These are phyloP conservation scores for Alces alces DNA, from an alignment of 2,113 vertebrate genomes.

Conservation along the genomic window DNA sequence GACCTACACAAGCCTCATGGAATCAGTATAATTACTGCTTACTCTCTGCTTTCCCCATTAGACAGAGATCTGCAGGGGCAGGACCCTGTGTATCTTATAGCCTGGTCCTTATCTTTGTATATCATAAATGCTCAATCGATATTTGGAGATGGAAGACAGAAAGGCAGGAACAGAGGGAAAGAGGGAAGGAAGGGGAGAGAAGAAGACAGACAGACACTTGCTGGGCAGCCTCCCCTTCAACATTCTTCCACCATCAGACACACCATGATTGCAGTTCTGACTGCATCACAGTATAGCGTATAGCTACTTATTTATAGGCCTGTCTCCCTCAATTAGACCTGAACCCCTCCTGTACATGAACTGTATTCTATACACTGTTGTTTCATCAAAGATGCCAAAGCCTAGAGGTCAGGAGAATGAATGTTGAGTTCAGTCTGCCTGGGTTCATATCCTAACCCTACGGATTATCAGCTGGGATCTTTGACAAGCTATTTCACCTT, in stretches of 20 bases:
- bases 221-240: background rate
- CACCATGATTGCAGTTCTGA: background rate
- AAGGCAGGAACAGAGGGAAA: background rate
- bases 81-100: background rate
- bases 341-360: background rate
- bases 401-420: background rate
- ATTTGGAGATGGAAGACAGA: background rate
- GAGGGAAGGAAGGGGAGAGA: background rate
- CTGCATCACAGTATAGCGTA: fast-evolving
- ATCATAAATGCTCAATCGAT: background rate
- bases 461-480: background rate
- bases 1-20: background rate
- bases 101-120: background rate
- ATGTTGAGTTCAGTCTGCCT: background rate
- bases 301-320: background rate
- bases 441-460: background rate
- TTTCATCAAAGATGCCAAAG: background rate
- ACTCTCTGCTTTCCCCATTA: background rate
- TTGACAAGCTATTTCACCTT: background rate
- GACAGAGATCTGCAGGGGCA: too few species aligned
- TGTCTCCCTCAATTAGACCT: background rate
- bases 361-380: fast-evolving
- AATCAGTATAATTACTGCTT: background rate
- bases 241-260: background rate
- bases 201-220: background rate